phyloP scores from a whole-genome alignment of 2,797 vertebrate genomes.

The Zenarchopterus dispar region DNA sequence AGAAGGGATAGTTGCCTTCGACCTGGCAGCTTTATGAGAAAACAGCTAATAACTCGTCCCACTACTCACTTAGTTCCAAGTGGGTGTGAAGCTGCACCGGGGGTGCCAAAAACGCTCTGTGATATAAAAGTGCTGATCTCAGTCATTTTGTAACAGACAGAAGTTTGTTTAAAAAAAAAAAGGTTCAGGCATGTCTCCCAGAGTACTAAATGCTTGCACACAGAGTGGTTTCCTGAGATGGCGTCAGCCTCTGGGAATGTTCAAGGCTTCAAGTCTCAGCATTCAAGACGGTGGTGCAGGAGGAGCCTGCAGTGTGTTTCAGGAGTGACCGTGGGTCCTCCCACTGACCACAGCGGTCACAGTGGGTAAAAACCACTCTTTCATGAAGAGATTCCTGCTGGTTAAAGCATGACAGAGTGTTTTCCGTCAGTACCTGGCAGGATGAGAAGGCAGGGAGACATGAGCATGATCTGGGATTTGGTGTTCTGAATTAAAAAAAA shows the following conservation, averaged over 20 bases:
- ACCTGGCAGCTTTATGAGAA: conserved; percentile 39
- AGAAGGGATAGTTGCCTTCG: conserved; percentile 52
- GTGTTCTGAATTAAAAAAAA: conserved; percentile 21
- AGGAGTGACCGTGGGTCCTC: conserved; percentile 53
- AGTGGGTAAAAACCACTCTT: conserved; percentile 41
- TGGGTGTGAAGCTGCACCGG: conserved; percentile 23
- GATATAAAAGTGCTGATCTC: conserved; percentile 51
- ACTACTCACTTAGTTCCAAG: conserved; percentile 43
- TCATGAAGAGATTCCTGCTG: conserved; percentile 64
- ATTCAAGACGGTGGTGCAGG: conserved; percentile 25
- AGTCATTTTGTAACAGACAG: conserved; percentile 45
- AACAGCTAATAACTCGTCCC: conserved; percentile 29
- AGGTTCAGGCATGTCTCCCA: conserved; percentile 41
- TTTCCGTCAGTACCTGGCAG: conserved; percentile 52
- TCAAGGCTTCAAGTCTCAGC: conserved; percentile 40
- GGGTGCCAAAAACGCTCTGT: conserved; percentile 22
- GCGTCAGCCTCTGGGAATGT: conserved; percentile 76
- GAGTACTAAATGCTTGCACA: conserved; percentile 61
- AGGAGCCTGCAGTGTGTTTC: conserved; percentile 48
- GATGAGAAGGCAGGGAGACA: conserved; percentile 35
- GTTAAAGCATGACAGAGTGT: conserved; percentile 52
- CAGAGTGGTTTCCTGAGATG: conserved; percentile 71
- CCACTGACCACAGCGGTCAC: conserved; percentile 51
- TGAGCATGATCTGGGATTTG: conserved; percentile 30
- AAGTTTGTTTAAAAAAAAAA: conserved; percentile 18